Evolutionary conservation across 2,113 vertebrate species (phyloP).

Genomic region (Phyllostomus hastatus): DNA sequence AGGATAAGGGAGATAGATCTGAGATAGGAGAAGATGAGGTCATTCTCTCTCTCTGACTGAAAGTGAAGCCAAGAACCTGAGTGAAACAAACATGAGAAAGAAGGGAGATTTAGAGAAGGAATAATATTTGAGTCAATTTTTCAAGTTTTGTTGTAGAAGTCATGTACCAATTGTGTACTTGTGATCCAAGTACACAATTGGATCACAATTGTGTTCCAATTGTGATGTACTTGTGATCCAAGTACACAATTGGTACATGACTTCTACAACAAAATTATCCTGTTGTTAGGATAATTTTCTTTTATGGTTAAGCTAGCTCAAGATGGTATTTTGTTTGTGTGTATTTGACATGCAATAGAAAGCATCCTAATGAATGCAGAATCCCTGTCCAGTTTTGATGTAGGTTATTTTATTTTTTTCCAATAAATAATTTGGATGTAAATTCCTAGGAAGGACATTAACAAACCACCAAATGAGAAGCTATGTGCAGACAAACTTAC

Average conservation of each 20-base stretch:
- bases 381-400: background rate
- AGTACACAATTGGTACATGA: too few species aligned
- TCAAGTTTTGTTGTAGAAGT: background rate
- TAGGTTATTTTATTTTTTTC: background rate
- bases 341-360: background rate
- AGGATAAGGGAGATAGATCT: background rate
- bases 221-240: too few species aligned
- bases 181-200: too few species aligned
- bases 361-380: background rate
- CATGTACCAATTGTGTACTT: background rate
- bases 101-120: background rate
- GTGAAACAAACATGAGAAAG: background rate
- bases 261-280: too few species aligned
- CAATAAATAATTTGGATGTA: background rate
- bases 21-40: background rate
- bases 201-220: too few species aligned
- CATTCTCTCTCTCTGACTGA: background rate
- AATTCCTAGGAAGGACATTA: background rate
- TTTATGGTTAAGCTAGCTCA: background rate
- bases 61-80: background rate
- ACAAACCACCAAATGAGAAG: background rate
- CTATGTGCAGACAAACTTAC: background rate
- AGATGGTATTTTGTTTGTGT: background rate
- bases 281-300: background rate
- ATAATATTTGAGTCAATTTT: background rate